Evolutionary conservation across 1,140 invertebrate species (phyloP).

Genomic region (Zaprionus kolodkinae): DNA sequence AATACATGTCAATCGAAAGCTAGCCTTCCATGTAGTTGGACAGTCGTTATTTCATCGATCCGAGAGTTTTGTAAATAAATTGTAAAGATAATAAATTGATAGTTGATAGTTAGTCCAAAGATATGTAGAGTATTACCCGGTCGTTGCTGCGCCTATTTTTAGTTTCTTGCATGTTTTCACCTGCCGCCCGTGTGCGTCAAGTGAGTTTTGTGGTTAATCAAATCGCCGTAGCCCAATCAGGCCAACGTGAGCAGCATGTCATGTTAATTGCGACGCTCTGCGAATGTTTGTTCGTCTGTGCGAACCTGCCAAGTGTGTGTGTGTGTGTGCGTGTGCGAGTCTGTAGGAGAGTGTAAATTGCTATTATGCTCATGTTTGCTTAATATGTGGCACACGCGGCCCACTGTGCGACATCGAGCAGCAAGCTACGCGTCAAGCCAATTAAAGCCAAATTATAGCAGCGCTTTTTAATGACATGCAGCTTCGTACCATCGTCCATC

Average conservation of each 20-base stretch:
- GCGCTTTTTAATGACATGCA: conserved; percentile 76
- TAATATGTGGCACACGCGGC: conserved; percentile 71
- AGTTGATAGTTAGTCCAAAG: no score
- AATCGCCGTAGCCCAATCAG: conserved; percentile 72
- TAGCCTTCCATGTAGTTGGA: no score
- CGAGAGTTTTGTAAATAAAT: no score
- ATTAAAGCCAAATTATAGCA: conserved; percentile 79
- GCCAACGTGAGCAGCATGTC: conserved; percentile 73
- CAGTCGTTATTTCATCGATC: no score
- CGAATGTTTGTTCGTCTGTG: neutral
- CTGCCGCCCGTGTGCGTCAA: conserved; percentile 46
- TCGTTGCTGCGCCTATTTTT: neutral
- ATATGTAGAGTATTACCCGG: neutral
- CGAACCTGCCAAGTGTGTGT: conserved; percentile 12
- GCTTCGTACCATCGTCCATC: conserved; percentile 36
- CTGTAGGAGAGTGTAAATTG: conserved; percentile 60
- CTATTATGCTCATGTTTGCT: conserved; percentile 79
- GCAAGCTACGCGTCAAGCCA: conserved; percentile 76
- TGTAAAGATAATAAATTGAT: no score
- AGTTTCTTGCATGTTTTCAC: conserved; percentile 36
- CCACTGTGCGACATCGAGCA: conserved; percentile 34
- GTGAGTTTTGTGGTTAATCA: conserved; percentile 69
- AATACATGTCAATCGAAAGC: no score
- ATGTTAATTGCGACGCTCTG: conserved; percentile 69
- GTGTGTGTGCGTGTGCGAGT: conserved; percentile 9